Evolutionary conservation across 2,113 vertebrate genomes (phyloP), one percentile per base, ranked within the genome.

Genomic region (Mus spicilegus): DNA sequence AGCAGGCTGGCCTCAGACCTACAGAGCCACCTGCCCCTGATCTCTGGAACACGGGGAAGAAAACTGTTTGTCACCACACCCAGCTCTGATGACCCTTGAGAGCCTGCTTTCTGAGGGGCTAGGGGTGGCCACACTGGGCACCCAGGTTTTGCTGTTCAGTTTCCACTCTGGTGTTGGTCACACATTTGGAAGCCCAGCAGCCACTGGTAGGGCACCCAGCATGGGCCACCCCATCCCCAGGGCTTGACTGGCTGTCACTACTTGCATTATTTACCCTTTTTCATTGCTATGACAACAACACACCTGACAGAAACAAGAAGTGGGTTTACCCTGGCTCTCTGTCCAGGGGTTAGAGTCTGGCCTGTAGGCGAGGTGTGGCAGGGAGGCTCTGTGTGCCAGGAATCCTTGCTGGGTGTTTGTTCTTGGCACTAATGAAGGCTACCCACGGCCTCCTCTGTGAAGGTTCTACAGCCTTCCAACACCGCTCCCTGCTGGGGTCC

Each of bases 181-280:
- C 65, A 1, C 7, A 91, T 36, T 22, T 56, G n/a, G 54, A 58
- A 39, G 30, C 0, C 7, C 7, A 7, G 17, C 6, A 46, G 61
- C 5, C 28, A 33, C 14, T 2, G 0, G 26, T 7, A 28, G 54
- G 76, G 19, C 2, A 16, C 49, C 24, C 72, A 3, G 69, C 3
- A 54, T 6, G 36, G 63, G 24, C 16, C 49, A 54, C 33, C 46
- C 26, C 4, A 28, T 12, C 19, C 22, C 87, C 39, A 7, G 67
- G 49, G 28, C 84, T 39, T 11, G 36, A 14, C 0, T 1, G 26
- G 69, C 4, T 28, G 65, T 12, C 54, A 61, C 33, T 12, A 4
- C 0, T 17, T 7, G 8, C 67, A 26, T 30, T 49, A 6, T 42
- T 65, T 86, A 30, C 61, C n/a, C 46, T 33, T 20, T 49, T 78